Evolutionary conservation across 2,888 invertebrate genomes (phyloP), one percentile per base, ranked within the genome.

Genomic region (Galeopsomyia nigrocyanea): DNA sequence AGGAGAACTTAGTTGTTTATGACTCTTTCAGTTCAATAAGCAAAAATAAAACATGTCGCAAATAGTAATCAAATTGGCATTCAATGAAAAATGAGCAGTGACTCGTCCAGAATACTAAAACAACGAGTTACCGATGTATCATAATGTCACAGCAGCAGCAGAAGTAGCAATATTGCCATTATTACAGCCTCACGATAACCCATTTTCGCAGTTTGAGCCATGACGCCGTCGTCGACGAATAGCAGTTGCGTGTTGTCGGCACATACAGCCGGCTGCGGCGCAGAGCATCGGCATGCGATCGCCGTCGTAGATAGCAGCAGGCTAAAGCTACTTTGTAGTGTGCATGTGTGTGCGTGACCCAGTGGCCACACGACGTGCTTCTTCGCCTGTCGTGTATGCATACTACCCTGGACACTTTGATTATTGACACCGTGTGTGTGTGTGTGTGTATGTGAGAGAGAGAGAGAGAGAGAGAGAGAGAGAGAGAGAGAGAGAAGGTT

Each of bases 381-480:
- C 61, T 47, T 62, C 19, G 13, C 61, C 22, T 22, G 22, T 62
- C 47, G 19, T 50, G 22, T 3, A 14, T 50, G 50, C 49, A 49
- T 22, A n/a, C 10, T 49, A 49, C 53, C 53, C 51, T 46, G 62
- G 56, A 69, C 55, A 57, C 62, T 69, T 69, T 69, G 69, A 69
- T 69, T 69, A 63, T 69, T 69, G 69, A 69, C 63, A 69, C 62
- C 62, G 2, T 17, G 51, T 5, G 51, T 13, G 7, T 3, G 51
- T 3, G 51, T 9, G 17, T 5, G 39, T 5, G 39, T 5, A 13
- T 5, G 39, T 5, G 16, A 19, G 51, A 17, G 17, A 51, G n/a
- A 19, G 51, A 51, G 17, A 19, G 17, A 26, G 26, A 26, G 26
- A 26, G 26, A 26, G 26, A 26, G 26, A 26, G 26, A 26, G 16